Evolutionary conservation across 2,797 vertebrate species (phyloP).

Genomic region (Discoglossus pictus): DNA sequence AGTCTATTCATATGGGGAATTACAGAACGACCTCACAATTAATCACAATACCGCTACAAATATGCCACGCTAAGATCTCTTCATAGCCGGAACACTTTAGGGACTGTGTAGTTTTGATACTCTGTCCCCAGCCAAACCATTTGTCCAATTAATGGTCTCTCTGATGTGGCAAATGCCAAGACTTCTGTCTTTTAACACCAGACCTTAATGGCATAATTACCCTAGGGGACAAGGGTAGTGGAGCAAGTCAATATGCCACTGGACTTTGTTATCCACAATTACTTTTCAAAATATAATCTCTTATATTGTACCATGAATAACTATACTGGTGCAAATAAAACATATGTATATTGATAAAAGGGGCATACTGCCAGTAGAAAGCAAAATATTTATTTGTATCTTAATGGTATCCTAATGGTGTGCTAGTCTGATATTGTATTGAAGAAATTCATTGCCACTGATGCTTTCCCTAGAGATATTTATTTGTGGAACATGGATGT

Average conservation of each 20-base stretch:
- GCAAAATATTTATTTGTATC: too few species aligned
- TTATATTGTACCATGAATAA: not conserved
- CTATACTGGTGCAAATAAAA: not conserved
- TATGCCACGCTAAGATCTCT: slow-evolving; percentile 29
- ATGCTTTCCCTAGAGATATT: too few species aligned
- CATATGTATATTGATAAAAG: not conserved
- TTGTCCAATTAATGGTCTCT: slow-evolving; percentile 41
- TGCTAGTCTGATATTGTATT: too few species aligned
- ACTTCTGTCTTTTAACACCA: slow-evolving; percentile 30
- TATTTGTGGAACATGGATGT: too few species aligned
- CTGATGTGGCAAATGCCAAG: slow-evolving; percentile 26
- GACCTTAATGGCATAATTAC: slow-evolving; percentile 16
- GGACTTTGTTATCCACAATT: slow-evolving; percentile 7
- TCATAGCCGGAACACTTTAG: slow-evolving; percentile 30
- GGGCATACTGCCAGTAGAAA: too few species aligned
- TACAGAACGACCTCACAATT: slow-evolving; percentile 27
- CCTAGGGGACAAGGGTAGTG: slow-evolving; percentile 7
- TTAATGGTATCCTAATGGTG: too few species aligned
- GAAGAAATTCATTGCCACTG: too few species aligned
- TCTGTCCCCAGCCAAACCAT: slow-evolving; percentile 33
- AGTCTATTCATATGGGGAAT: slow-evolving; percentile 36
- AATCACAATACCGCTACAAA: slow-evolving; percentile 42
- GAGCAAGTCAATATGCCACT: slow-evolving; percentile 18
- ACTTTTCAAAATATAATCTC: not conserved
- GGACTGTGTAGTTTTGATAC: slow-evolving; percentile 24